phyloP scores from a whole-genome alignment of 2,888 invertebrate genomes.

The Operophtera brumata region DNA sequence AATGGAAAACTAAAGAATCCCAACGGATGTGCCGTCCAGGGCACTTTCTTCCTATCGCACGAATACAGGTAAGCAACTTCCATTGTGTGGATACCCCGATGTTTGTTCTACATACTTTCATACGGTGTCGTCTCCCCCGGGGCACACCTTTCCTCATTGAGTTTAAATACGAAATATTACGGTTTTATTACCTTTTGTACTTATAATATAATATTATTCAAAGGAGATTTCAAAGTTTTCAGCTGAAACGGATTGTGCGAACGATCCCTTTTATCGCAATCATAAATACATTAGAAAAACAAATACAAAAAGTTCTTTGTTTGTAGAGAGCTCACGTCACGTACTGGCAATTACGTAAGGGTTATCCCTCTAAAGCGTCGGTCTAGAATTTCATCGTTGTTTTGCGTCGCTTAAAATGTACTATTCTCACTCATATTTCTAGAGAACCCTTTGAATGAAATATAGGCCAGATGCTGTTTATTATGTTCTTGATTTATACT shows the following conservation, averaged over 20 bases:
- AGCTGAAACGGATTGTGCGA: slow-evolving; percentile 30
- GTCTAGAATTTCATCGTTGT: slow-evolving; percentile 29
- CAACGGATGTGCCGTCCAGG: slow-evolving; percentile 92
- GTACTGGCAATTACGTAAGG: slow-evolving; percentile 36
- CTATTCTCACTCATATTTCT: slow-evolving; percentile 29
- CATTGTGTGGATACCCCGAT: slow-evolving; percentile 21
- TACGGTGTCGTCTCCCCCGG: slow-evolving; percentile 22
- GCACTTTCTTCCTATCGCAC: slow-evolving; percentile 96
- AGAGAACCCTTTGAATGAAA: slow-evolving; percentile 31
- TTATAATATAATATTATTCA: slow-evolving; percentile 21
- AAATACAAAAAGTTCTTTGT: slow-evolving; percentile 35
- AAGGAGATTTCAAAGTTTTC: slow-evolving; percentile 28
- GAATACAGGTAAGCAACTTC: slow-evolving; percentile 83
- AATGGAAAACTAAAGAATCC: slow-evolving; percentile 90
- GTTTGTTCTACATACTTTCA: slow-evolving; percentile 22
- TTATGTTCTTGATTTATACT: slow-evolving; percentile 30
- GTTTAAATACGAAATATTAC: slow-evolving; percentile 32
- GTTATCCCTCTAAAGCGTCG: slow-evolving; percentile 31
- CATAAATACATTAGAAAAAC: slow-evolving; percentile 39
- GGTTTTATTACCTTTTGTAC: slow-evolving; percentile 28
- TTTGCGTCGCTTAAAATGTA: slow-evolving; percentile 25
- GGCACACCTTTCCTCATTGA: slow-evolving; percentile 31
- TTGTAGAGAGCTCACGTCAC: slow-evolving; percentile 33
- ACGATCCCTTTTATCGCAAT: slow-evolving; percentile 36
- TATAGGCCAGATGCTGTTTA: slow-evolving; percentile 33